phyloP scores from a whole-genome alignment of 1,140 invertebrate species.

The Heliothis virescens region DNA sequence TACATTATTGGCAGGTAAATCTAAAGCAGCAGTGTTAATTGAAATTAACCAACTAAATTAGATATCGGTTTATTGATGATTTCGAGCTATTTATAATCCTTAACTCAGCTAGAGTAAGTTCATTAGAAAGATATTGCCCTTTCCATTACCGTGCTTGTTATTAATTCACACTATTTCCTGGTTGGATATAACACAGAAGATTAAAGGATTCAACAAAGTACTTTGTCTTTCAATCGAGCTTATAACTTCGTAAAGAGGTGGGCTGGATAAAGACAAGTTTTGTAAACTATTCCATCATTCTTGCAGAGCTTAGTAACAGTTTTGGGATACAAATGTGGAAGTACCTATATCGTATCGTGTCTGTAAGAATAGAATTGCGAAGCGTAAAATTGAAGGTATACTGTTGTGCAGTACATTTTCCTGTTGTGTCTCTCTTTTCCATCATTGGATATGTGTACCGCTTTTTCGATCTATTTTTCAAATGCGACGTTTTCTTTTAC shows the following conservation, averaged over 20 bases:
- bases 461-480: slow-evolving; percentile 47
- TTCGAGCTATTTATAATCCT: background rate
- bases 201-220: slow-evolving; percentile 6
- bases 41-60: background rate
- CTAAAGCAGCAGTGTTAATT: too few relatives aligned
- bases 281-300: slow-evolving; percentile 27
- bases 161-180: too few relatives aligned
- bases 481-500: background rate
- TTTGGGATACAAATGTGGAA: slow-evolving; percentile 13
- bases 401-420: slow-evolving; percentile 52
- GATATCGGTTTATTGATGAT: background rate
- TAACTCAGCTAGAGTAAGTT: background rate
- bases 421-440: slow-evolving; percentile 52
- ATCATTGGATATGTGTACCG: slow-evolving; percentile 56
- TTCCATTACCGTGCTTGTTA: too few relatives aligned
- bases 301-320: background rate
- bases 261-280: slow-evolving; percentile 18
- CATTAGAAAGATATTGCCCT: too few relatives aligned
- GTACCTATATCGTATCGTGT: slow-evolving; percentile 34
- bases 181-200: background rate
- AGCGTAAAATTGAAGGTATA: slow-evolving; percentile 57
- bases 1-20: too few relatives aligned
- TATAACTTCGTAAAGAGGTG: slow-evolving; percentile 25
- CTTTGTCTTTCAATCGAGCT: background rate
- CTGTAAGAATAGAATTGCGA: slow-evolving; percentile 29